phyloP scores from a whole-genome alignment of 92 coral and sea anemone species.

The Virgularia gustaviana region DNA sequence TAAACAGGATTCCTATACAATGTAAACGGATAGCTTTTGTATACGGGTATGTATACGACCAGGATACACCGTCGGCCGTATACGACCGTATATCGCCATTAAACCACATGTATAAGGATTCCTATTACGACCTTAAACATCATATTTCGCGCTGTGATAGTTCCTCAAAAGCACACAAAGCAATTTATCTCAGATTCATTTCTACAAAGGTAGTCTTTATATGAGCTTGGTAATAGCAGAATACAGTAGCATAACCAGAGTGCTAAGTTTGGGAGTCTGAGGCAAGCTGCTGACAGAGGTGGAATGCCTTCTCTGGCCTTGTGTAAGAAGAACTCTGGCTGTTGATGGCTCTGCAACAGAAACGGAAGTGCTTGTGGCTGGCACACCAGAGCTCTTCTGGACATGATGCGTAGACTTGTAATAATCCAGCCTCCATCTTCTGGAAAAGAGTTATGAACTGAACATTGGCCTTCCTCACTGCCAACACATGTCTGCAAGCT shows the following conservation, averaged over 20 bases:
- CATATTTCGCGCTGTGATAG: constrained; percentile 5
- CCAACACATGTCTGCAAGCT: neutral
- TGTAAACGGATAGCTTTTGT: neutral
- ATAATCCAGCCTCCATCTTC: neutral
- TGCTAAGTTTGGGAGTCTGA: too few species aligned
- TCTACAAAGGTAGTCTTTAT: neutral
- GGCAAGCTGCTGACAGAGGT: neutral
- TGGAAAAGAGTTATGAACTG: neutral
- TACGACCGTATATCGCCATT: neutral
- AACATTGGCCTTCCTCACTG: neutral
- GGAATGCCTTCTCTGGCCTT: too few species aligned
- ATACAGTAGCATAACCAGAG: too few species aligned
- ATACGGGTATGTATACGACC: constrained; percentile 2
- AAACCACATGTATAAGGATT: constrained; percentile 11
- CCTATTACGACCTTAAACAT: constrained; percentile 14
- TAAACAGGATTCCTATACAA: constrained; percentile 1
- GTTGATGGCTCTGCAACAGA: neutral
- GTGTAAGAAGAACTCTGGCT: neutral
- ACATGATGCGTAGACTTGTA: neutral
- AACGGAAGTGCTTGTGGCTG: neutral
- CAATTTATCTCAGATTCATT: neutral
- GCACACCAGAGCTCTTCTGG: neutral
- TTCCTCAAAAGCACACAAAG: neutral
- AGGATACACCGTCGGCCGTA: neutral
- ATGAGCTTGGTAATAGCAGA: too few species aligned